Evolutionary conservation across 2,797 vertebrate genomes (phyloP).

Genomic region (Hyperoplus lanceolatus): DNA sequence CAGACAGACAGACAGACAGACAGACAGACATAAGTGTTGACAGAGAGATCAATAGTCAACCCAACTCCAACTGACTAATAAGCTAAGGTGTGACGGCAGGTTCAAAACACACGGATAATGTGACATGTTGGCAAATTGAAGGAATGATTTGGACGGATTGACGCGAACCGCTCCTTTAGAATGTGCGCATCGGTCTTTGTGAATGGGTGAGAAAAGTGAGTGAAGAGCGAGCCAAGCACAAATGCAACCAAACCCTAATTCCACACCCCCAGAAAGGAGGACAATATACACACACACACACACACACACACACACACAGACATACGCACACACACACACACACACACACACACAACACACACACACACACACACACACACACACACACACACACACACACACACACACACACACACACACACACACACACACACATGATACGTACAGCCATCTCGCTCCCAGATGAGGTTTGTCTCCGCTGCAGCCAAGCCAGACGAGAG

Average conservation of each 20-base stretch:
- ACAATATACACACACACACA: conserved; percentile 14
- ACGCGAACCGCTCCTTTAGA: conserved; percentile 30
- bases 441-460: conserved; percentile 61
- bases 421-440: background rate
- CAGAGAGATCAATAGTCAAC: conserved; percentile 63
- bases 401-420: conserved; percentile 9
- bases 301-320: background rate
- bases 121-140: conserved; percentile 35
- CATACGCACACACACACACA: conserved; percentile 14
- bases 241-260: conserved; percentile 26
- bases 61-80: conserved; percentile 26
- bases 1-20: conserved; percentile 60
- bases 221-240: conserved; percentile 46
- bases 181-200: conserved; percentile 40
- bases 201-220: conserved; percentile 60
- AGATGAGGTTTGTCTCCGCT: conserved; percentile 81
- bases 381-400: conserved; percentile 25
- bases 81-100: conserved; percentile 33
- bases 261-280: conserved; percentile 37
- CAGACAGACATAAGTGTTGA: conserved; percentile 50
- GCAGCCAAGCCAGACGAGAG: conserved; percentile 76
- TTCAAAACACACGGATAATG: conserved; percentile 20
- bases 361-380: background rate
- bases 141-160: conserved; percentile 53
- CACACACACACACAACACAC: conserved; percentile 7